Evolutionary conservation across 2,797 vertebrate species (phyloP).

Genomic region (Pangasius djambal): DNA sequence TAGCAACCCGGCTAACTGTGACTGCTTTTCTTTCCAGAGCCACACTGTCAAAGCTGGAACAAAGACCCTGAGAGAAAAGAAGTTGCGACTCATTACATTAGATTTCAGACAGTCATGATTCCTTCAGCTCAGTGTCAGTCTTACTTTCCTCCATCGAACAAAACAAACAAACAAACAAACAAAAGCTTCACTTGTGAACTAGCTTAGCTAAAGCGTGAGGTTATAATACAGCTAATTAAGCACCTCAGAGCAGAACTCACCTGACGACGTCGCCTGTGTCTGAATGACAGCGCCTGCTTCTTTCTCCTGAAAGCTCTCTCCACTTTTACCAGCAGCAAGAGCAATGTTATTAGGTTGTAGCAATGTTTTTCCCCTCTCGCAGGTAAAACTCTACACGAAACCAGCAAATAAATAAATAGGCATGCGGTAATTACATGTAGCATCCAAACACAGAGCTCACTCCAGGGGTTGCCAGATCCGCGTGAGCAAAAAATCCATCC

Average conservation of each 20-base stretch:
- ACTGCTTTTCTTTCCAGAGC: neutral
- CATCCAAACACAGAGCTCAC: neutral
- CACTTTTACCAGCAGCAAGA: conserved; percentile 60
- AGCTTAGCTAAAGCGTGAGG: neutral
- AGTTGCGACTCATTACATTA: neutral
- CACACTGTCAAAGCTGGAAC: neutral
- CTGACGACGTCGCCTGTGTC: conserved; percentile 67
- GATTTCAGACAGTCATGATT: neutral
- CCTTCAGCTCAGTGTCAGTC: neutral
- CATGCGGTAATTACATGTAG: conserved; percentile 6
- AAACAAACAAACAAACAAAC: neutral
- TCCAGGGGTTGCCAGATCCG: conserved; percentile 4
- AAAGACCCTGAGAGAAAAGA: conserved; percentile 12
- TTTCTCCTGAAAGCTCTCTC: conserved; percentile 64
- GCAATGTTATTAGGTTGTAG: too few species aligned
- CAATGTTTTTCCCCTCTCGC: too few species aligned
- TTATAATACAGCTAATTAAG: neutral
- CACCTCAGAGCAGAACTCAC: conserved; percentile 60
- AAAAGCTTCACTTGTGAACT: neutral
- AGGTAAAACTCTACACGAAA: neutral
- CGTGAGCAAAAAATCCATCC: neutral
- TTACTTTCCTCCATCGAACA: neutral
- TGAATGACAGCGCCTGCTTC: conserved; percentile 66
- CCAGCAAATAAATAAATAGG: conserved; percentile 6
- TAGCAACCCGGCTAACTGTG: neutral